phyloP scores from a whole-genome alignment of 2,888 invertebrate genomes.

The Pantelozetes paolii region DNA sequence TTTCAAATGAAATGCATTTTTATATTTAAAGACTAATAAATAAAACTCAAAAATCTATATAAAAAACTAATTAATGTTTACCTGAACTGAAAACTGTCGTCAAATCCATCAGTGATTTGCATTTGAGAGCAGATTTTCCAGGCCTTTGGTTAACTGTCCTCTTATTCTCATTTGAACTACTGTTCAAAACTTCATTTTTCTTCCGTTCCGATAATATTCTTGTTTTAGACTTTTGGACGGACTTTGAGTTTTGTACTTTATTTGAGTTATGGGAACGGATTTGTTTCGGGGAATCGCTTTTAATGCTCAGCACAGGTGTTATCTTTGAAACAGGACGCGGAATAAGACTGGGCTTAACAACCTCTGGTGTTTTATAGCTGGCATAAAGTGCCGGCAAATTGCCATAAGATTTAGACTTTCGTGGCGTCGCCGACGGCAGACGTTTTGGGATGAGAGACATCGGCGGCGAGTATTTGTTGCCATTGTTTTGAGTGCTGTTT shows the following conservation, averaged over 20 bases:
- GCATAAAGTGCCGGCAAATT: slow-evolving; percentile 27
- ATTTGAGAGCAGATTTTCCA: slow-evolving; percentile 20
- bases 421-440: slow-evolving; percentile 16
- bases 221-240: slow-evolving; percentile 22
- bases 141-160: background rate
- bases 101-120: slow-evolving; percentile 24
- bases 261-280: background rate
- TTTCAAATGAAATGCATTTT: too few species aligned
- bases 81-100: slow-evolving; percentile 15
- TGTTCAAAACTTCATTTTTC: slow-evolving; percentile 18
- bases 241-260: slow-evolving; percentile 24
- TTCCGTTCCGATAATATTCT: slow-evolving; percentile 15
- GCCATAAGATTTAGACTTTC: slow-evolving; percentile 35
- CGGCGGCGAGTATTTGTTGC: background rate
- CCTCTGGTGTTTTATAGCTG: background rate
- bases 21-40: too few species aligned
- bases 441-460: slow-evolving; percentile 21
- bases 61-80: background rate
- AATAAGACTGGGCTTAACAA: slow-evolving; percentile 43
- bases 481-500: background rate
- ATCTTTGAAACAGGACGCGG: slow-evolving; percentile 37
- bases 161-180: slow-evolving; percentile 7
- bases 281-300: background rate
- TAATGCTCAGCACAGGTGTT: background rate
- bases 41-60: background rate